phyloP scores from a whole-genome alignment of 2,113 vertebrate genomes.

The Melanocharis versteri region DNA sequence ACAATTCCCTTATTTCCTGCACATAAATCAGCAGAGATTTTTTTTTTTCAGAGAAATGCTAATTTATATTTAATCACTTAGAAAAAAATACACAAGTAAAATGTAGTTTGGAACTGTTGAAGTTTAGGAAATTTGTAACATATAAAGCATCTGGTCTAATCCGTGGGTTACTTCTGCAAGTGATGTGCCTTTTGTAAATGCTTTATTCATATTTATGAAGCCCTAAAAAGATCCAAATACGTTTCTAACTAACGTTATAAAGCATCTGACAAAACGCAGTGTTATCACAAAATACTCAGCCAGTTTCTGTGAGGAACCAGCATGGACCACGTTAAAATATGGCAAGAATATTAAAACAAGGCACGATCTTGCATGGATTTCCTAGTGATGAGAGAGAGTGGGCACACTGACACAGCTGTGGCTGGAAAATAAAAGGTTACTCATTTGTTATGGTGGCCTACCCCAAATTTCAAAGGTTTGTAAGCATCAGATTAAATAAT shows the following conservation, averaged over 20 bases:
- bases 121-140: background rate
- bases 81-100: background rate
- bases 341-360: background rate
- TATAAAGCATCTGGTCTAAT: background rate
- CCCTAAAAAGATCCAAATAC: background rate
- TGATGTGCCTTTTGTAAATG: background rate
- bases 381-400: background rate
- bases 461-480: slow-evolving; percentile 77
- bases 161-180: background rate
- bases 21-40: background rate
- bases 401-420: background rate
- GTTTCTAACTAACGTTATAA: background rate
- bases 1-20: slow-evolving; percentile 1
- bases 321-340: background rate
- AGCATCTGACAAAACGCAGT: background rate
- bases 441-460: slow-evolving; percentile 59
- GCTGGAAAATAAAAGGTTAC: background rate
- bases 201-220: slow-evolving; percentile 47
- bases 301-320: background rate
- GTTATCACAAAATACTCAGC: background rate
- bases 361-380: background rate
- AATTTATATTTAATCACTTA: background rate
- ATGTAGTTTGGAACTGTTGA: background rate
- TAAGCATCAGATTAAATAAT: slow-evolving; percentile 75
- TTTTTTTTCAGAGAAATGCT: background rate